phyloP scores from a whole-genome alignment of 1,140 invertebrate genomes.

The Thalassaphorura encarpata region DNA sequence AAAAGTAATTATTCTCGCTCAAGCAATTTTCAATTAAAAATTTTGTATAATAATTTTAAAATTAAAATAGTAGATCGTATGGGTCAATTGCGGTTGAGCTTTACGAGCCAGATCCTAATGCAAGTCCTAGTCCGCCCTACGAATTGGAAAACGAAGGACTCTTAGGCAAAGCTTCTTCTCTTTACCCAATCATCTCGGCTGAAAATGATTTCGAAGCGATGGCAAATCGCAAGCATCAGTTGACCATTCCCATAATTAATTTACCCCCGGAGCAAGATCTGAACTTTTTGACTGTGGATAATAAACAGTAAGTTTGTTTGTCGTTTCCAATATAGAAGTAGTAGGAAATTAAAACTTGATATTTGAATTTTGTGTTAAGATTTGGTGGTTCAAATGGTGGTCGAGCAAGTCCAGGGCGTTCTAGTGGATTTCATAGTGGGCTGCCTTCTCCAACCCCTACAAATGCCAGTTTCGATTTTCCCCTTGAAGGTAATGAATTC shows the following conservation, averaged over 20 bases:
- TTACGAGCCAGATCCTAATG: too few species aligned
- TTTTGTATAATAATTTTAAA: too few species aligned
- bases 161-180: too few species aligned
- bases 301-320: conserved; percentile 2
- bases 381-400: neutral
- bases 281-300: conserved; percentile 15
- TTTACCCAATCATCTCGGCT: too few species aligned
- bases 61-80: too few species aligned
- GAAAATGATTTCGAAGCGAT: too few species aligned
- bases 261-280: conserved; percentile 6
- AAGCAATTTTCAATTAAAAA: too few species aligned
- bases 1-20: too few species aligned
- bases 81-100: too few species aligned
- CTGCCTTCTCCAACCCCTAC: conserved; percentile 5
- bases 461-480: conserved; percentile 3
- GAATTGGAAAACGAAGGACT: too few species aligned
- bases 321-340: neutral
- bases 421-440: conserved; percentile 20
- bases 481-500: conserved; percentile 6
- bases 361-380: neutral
- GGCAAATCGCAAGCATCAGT: neutral
- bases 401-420: neutral
- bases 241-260: conserved; percentile 7
- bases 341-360: neutral
- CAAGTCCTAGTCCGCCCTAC: too few species aligned